Percentiles rank a stretch among this genome's conserved stretches.
These are phyloP conservation scores for Leptinotarsa texana DNA, from an alignment of 1,140 invertebrate species.

Conservation along the genomic window DNA sequence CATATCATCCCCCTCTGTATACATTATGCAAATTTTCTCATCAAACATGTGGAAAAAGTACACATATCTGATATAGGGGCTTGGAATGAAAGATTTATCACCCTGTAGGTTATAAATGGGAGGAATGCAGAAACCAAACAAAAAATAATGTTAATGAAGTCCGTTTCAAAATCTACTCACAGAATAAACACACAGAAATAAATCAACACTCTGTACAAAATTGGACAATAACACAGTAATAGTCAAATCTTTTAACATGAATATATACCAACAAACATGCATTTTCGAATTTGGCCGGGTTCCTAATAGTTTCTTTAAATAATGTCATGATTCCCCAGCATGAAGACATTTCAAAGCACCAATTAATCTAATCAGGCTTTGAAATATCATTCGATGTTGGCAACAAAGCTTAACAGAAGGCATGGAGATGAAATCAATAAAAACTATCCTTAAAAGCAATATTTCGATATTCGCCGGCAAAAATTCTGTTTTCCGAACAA, in stretches of 20 bases:
- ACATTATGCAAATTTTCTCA: too few relatives aligned
- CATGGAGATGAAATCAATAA: not conserved
- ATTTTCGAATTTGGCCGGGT: constrained; percentile 16
- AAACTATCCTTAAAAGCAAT: not conserved
- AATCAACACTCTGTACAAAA: too few relatives aligned
- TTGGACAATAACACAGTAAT: too few relatives aligned
- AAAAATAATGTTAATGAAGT: too few relatives aligned
- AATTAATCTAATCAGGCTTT: constrained; percentile 18
- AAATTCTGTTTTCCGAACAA: constrained; percentile 3
- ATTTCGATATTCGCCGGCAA: not conserved
- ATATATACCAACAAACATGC: not conserved
- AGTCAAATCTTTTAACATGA: not conserved
- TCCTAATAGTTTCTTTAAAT: constrained; percentile 27
- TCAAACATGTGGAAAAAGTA: too few relatives aligned
- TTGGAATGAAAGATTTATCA: too few relatives aligned
- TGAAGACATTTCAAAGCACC: not conserved
- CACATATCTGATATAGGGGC: too few relatives aligned
- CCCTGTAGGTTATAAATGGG: too few relatives aligned
- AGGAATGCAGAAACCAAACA: too few relatives aligned
- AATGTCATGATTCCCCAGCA: not conserved
- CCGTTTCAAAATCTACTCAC: too few relatives aligned
- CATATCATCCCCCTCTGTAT: too few relatives aligned
- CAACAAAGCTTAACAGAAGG: constrained; percentile 4
- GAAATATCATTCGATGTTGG: constrained; percentile 13
- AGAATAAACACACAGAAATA: too few relatives aligned